Base-by-base conservation (phyloP, 2,113 vertebrate genomes). In the Sebastes schlegelii region DNA sequence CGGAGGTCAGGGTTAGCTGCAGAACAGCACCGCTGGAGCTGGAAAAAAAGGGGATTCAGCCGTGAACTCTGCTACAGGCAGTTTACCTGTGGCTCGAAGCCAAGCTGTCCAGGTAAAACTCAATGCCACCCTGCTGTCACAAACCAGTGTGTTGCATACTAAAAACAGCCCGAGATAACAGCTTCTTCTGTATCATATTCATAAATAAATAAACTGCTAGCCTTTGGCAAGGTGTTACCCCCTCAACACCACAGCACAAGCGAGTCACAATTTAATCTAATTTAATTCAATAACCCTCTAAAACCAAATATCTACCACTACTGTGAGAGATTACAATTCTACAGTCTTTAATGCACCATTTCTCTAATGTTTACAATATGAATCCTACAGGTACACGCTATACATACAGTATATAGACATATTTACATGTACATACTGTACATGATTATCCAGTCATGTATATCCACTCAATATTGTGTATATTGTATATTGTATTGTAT, bases 221-320 rank as follows among this genome's bases (percentile, higher is more conserved):
- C 81, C 17, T 79, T 73, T 82, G 83, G 86, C 74, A 55, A 73
- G 66, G 78, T 70, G 57, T 58, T 60, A 12, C 26, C 2, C 58
- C 14, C 49, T 69, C 17, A 81, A 23, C 60, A 51, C 66, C 21
- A 46, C 52, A 60, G 42, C 68, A 78, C 60, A 42, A 81, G 52
- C 79, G 83, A 82, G 74, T 34, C 34, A 34, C 34, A 34, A 34
- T 34, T 34, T 34, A 34, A 34, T 34, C 34, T 34, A 34, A 34
- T 34, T 34, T 34, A 34, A 34, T 34, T 34, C 0, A 34, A 34
- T 34, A 34, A 34, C 34, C 34, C 34, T 34, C 34, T 34, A 34
- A 34, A 34, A 34, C 34, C 26, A 34, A 34, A 3, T 34, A 34
- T 34, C 26, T 34, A 34, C 26, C 3, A 34, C 26, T 34, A 34